Evolutionary conservation across 2,797 vertebrate species (phyloP), one percentile per base, ranked within the genome.

Genomic region (Oceanodroma leucorhoa): DNA sequence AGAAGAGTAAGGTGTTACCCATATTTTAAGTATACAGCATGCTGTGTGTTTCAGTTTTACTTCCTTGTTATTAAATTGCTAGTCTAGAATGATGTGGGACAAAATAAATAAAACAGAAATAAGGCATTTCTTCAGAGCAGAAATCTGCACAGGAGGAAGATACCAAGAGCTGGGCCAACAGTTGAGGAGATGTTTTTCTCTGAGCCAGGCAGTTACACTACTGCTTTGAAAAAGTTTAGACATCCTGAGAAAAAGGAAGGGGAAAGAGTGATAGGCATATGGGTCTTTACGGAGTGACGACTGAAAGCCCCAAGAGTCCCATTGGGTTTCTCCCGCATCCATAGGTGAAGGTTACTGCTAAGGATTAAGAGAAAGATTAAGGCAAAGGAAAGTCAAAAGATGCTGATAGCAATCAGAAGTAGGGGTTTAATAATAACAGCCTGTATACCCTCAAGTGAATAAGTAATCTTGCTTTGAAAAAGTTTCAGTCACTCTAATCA

Each of bases 251-350:
- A 78, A 89, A 89, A 43, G 9, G 26, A 77, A 81, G n/a, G 9
- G 15, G 19, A 61, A 84, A 61, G 54, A 58, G 8, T 16, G 14
- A 72, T 30, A 55, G 80, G 40, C 22, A 53, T 45, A 71, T 4
- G 3, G 11, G 46, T 54, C 41, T 60, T 60, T 5, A 57, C 3
- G 0, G 11, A 53, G 40, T 27, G 24, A 18, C 0, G 0, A 67
- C n/a, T 64, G 30, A 84, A 91, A 83, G 21, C 30, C 26, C n/a
- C 45, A 67, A 20, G 15, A 79, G 16, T n/a, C 14, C 29, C 27
- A 45, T 18, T 51, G 30, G 15, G 11, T 46, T 76, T 57, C 53
- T 46, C 26, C n/a, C 3, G 0, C 19, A n/a, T 41, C 11, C 40
- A 58, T n/a, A 62, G 32, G 22, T 67, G 41, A 66, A 60, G 41